phyloP scores from a whole-genome alignment of 2,113 vertebrate genomes.

The Sakesphorus luctuosus region DNA sequence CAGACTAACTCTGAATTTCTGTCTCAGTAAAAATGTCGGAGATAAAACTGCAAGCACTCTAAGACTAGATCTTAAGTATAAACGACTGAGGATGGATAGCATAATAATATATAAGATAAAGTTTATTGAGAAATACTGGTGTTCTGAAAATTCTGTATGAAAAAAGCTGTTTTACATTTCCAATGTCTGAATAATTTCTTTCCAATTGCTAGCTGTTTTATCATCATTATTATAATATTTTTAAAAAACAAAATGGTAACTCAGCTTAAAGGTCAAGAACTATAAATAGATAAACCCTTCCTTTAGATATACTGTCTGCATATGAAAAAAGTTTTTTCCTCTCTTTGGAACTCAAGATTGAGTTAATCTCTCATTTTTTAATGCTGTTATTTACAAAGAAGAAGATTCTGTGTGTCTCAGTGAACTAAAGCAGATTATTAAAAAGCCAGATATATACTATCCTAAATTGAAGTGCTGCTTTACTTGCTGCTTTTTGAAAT shows the following conservation, averaged over 20 bases:
- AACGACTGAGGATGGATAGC: conserved; percentile 1
- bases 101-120: not conserved
- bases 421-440: conserved; percentile 4
- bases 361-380: not conserved
- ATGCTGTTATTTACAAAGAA: conserved; percentile 6
- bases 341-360: not conserved
- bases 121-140: not conserved
- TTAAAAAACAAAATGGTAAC: not conserved
- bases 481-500: not conserved
- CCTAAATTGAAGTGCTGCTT: not conserved
- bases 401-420: not conserved
- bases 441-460: not conserved
- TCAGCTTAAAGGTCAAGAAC: conserved; percentile 17
- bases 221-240: not conserved
- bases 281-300: not conserved
- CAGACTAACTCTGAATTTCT: not conserved
- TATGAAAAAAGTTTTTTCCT: not conserved
- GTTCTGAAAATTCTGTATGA: not conserved
- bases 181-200: not conserved
- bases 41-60: not conserved
- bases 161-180: not conserved
- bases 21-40: not conserved
- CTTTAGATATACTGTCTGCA: not conserved
- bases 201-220: conserved; percentile 19
- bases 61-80: not conserved